These are phyloP conservation scores for Aphelinus certus DNA, from an alignment of 1,140 invertebrate species.

Conservation along the genomic window DNA sequence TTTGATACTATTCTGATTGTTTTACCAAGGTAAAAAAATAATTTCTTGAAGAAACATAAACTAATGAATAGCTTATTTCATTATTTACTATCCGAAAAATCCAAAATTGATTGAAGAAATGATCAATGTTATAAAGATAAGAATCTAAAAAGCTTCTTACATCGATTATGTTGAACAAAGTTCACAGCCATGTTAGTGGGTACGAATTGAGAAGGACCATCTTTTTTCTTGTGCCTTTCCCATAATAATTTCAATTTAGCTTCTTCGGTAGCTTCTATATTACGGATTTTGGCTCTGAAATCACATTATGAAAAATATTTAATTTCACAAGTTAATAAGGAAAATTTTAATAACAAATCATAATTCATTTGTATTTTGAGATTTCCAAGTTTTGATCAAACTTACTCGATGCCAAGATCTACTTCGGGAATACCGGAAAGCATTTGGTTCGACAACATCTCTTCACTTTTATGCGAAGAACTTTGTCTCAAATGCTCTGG, in stretches of 20 bases:
- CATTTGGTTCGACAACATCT: conserved; percentile 99
- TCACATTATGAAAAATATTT: conserved; percentile 41
- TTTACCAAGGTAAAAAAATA: conserved; percentile 2
- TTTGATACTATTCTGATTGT: too few relatives aligned
- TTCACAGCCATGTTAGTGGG: conserved; percentile 98
- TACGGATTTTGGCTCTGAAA: conserved; percentile 90
- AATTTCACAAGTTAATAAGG: not conserved
- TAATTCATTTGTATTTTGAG: too few relatives aligned
- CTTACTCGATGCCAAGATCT: conserved; percentile 95
- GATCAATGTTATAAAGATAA: conserved; percentile 11
- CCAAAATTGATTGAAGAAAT: conserved; percentile 11
- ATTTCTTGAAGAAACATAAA: conserved; percentile 16
- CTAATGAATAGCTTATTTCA: not conserved
- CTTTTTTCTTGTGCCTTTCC: conserved; percentile 90
- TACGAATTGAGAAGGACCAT: conserved; percentile 95
- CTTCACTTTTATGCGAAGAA: conserved; percentile 87
- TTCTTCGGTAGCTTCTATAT: conserved; percentile 98
- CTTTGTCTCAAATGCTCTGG: conserved; percentile 88
- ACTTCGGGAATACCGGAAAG: conserved; percentile 99
- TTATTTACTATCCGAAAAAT: conserved; percentile 11
- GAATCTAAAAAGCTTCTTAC: conserved; percentile 66
- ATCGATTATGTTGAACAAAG: conserved; percentile 96
- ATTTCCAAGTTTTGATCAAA: conserved; percentile 46
- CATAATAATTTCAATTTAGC: conserved; percentile 91
- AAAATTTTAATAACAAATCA: conserved; percentile 19